These are phyloP conservation scores for Melanerpes formicivorus DNA, from an alignment of 2,113 vertebrate genomes.

Conservation along the genomic window DNA sequence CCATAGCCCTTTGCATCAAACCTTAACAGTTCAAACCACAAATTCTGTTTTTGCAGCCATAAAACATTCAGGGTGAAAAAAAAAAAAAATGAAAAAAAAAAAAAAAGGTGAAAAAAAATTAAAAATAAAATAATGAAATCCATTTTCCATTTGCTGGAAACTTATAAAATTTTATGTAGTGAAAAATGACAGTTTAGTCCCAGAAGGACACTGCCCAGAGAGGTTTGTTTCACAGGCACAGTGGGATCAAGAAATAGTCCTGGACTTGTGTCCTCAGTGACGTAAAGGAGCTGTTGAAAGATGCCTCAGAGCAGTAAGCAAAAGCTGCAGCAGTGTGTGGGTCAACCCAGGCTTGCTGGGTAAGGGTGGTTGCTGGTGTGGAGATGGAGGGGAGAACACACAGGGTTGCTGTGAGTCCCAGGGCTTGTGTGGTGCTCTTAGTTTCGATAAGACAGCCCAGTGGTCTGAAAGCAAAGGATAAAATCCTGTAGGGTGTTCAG, in stretches of 20 bases:
- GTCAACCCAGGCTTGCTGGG: not conserved
- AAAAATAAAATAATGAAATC: slow-evolving; percentile 11
- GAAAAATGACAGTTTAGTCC: slow-evolving; percentile 86
- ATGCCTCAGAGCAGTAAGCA: not conserved
- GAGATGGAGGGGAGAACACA: not conserved
- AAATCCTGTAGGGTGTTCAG: not conserved
- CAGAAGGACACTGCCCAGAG: slow-evolving; percentile 77
- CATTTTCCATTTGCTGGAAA: slow-evolving; percentile 91
- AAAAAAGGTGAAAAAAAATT: slow-evolving; percentile 71
- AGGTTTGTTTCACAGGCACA: not conserved
- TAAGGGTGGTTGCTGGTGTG: not conserved
- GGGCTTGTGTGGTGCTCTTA: accelerated
- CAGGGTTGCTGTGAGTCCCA: not conserved
- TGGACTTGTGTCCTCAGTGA: not conserved
- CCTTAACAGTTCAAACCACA: slow-evolving; percentile 87
- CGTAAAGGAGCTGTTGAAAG: not conserved
- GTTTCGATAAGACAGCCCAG: not conserved
- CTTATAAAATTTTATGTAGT: slow-evolving; percentile 92
- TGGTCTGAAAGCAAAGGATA: not conserved
- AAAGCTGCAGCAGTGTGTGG: not conserved
- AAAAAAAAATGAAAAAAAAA: slow-evolving; percentile 27
- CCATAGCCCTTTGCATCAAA: slow-evolving; percentile 91
- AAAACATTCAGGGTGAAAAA: slow-evolving; percentile 78
- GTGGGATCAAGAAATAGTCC: not conserved
- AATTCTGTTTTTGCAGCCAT: slow-evolving; percentile 90